Conservation (phyloP, 2,113 vertebrate species). For the Neodon shergylaensis region DNA sequence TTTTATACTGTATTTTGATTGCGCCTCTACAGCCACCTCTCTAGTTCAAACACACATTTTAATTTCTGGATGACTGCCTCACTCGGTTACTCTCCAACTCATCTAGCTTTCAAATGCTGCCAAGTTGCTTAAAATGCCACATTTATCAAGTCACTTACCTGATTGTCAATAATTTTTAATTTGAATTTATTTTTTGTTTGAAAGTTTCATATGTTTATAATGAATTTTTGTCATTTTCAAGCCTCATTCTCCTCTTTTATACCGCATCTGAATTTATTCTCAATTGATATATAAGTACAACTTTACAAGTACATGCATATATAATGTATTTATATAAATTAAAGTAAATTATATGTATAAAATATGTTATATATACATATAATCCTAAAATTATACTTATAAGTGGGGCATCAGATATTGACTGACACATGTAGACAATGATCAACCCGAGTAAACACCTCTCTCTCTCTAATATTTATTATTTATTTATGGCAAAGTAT, state of each 20-base stretch:
- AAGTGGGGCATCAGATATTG: neutral
- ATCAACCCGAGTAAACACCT: neutral
- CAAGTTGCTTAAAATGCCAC: slow-evolving; percentile 33
- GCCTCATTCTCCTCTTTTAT: neutral
- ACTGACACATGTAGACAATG: neutral
- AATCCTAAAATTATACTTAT: neutral
- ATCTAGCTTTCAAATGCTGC: neutral
- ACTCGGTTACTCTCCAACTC: neutral
- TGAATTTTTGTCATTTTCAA: neutral
- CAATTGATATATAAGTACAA: neutral
- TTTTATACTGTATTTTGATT: neutral
- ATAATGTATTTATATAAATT: too few relatives aligned
- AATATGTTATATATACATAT: neutral
- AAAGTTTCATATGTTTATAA: neutral
- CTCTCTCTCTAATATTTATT: neutral
- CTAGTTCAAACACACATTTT: neutral
- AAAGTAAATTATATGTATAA: too few relatives aligned
- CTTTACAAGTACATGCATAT: too few relatives aligned
- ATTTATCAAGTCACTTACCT: slow-evolving; percentile 38
- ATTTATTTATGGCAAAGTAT: neutral
- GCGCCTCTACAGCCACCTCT: neutral
- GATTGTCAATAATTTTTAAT: neutral
- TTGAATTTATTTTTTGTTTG: neutral
- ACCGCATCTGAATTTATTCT: neutral
- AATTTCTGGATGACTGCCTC: neutral